Conservation (phyloP, 1,140 invertebrate genomes). For the Nixonia krombeini region DNA sequence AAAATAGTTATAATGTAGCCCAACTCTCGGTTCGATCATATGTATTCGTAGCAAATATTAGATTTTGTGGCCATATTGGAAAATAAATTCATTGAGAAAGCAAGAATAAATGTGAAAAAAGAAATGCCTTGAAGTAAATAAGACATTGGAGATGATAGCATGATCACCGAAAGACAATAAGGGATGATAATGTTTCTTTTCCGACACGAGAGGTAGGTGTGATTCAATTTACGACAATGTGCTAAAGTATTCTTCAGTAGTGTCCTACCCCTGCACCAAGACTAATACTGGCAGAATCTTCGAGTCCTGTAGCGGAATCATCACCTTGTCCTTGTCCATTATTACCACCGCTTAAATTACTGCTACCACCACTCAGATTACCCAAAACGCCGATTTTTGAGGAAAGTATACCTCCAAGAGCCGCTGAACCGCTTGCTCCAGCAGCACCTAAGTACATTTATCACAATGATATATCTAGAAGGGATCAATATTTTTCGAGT, state of each 20-base stretch:
- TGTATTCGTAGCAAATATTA: no score
- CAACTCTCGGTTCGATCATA: no score
- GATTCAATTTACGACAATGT: slow-evolving; percentile 13
- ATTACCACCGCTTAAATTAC: slow-evolving; percentile 41
- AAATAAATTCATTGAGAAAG: no score
- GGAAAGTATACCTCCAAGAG: slow-evolving; percentile 35
- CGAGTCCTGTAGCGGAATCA: slow-evolving; percentile 55
- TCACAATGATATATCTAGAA: no score
- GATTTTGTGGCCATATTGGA: no score
- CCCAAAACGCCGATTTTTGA: slow-evolving; percentile 42
- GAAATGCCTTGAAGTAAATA: no score
- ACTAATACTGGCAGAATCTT: slow-evolving; percentile 58
- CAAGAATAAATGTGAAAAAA: no score
- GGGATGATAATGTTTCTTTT: no score
- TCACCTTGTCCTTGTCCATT: slow-evolving; percentile 48
- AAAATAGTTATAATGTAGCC: no score
- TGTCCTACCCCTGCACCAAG: slow-evolving; percentile 64
- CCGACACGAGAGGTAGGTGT: slow-evolving; percentile 3
- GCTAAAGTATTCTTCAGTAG: slow-evolving; percentile 44
- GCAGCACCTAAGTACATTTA: not conserved
- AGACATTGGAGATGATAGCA: no score
- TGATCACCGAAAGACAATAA: no score
- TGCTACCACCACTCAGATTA: slow-evolving; percentile 40
- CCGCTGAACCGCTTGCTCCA: slow-evolving; percentile 26
- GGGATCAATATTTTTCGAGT: no score